Evolutionary conservation across 2,113 vertebrate genomes (phyloP), one percentile per base, ranked within the genome.

Genomic region (Aptenodytes forsteri): DNA sequence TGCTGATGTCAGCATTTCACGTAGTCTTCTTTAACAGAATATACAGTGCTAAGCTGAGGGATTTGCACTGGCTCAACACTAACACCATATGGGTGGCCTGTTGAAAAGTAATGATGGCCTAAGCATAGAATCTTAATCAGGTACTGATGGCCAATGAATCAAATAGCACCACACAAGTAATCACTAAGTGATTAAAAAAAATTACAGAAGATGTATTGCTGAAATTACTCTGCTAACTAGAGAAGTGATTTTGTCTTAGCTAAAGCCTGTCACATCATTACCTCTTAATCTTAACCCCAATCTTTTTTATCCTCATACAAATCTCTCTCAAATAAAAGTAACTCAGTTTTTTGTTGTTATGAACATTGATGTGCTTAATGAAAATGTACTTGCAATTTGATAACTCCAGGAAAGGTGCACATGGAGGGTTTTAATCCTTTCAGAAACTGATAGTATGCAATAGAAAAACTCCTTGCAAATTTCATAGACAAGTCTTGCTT

Each of bases 61-160:
- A 99, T 99, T 99, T 99, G 98, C 98, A 98, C 97, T 93, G 98
- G 98, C 98, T 98, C 98, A 98, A 98, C 98, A 98, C 98, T 99
- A 98, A 97, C 98, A 98, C 99, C 99, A 99, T 99, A 99, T 99
- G 99, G 99, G 99, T 99, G 98, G 98, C 98, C 98, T 97, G 98
- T 97, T 98, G 97, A 93, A 98, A 98, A 98, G 98, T 98, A 98
- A 98, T 98, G 96, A 98, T 98, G 98, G 98, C 97, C 98, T 97
- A 77, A 96, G 96, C 89, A 91, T 61, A 97, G 94, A 95, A 98
- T 98, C 98, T 97, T 98, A 98, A 98, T 98, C 97, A 97, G 96
- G 89, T 96, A 97, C 96, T 97, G 97, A 97, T 97, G 97, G 96
- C 92, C 98, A 98, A 98, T 98, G 98, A 98, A 98, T 98, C 98